These are phyloP conservation scores for Paracentrotus lividus DNA, from an alignment of 53 echinoderm and acorn worm genomes.

Conservation along the genomic window DNA sequence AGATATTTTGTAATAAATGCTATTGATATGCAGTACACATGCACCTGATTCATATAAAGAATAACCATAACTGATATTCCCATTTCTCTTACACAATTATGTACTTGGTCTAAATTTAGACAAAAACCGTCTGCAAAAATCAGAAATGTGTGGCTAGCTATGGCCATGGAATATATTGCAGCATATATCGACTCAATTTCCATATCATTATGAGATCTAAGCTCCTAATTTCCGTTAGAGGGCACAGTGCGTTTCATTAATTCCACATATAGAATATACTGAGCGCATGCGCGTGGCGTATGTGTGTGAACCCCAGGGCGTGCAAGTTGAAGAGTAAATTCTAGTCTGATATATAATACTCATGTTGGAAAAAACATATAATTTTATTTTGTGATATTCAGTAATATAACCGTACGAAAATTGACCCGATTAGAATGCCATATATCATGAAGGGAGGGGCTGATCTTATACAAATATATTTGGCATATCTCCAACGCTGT, in stretches of 20 bases:
- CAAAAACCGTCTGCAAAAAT: not conserved
- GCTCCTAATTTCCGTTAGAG: conserved; percentile 42
- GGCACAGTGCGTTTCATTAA: conserved; percentile 48
- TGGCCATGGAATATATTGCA: conserved; percentile 14
- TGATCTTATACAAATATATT: too few species aligned
- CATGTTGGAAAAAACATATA: too few species aligned
- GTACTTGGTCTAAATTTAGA: not conserved
- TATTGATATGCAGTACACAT: too few species aligned
- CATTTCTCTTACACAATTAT: too few species aligned
- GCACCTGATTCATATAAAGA: too few species aligned
- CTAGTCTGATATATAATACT: not conserved
- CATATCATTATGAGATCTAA: conserved; percentile 36
- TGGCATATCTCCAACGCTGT: too few species aligned
- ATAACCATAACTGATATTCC: too few species aligned
- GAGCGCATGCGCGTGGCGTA: conserved; percentile 57
- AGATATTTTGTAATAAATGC: too few species aligned
- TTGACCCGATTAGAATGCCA: too few species aligned
- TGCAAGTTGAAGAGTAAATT: conserved; percentile 16
- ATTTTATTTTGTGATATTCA: too few species aligned
- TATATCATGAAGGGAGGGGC: too few species aligned
- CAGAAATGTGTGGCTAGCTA: not conserved
- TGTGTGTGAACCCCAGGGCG: not conserved
- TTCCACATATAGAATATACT: not conserved
- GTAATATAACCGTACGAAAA: too few species aligned
- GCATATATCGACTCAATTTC: conserved; percentile 50